phyloP scores from a whole-genome alignment of 1,140 invertebrate genomes.

The Conus betulinus region DNA sequence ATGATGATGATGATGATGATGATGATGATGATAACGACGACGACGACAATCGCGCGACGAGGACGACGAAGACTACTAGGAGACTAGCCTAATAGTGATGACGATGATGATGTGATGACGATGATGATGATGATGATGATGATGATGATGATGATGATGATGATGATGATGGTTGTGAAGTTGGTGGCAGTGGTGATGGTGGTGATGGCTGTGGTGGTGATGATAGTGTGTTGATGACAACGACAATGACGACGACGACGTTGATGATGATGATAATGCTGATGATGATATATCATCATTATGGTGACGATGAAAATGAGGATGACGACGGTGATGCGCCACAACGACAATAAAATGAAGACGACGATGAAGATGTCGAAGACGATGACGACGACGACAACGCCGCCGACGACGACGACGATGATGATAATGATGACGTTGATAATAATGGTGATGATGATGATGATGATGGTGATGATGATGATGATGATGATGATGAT shows the following conservation, averaged over 20 bases:
- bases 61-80: neutral
- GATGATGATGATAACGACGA: neutral
- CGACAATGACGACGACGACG: neutral
- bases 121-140: conserved; percentile 13
- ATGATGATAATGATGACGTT: too few relatives aligned
- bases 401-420: too few relatives aligned
- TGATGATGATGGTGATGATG: neutral
- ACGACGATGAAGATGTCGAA: neutral
- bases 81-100: neutral
- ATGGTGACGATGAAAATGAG: neutral
- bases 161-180: neutral
- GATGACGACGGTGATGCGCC: neutral
- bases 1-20: conserved; percentile 14
- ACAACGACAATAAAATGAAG: neutral
- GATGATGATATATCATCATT: neutral
- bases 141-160: conserved; percentile 16
- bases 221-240: too few relatives aligned
- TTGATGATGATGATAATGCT: neutral
- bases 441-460: too few relatives aligned
- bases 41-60: neutral
- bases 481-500: too few relatives aligned
- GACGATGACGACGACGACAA: too few relatives aligned
- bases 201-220: neutral
- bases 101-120: neutral
- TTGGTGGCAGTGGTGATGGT: neutral